These are phyloP conservation scores for Holacanthus passer DNA, from an alignment of 2,113 vertebrate genomes.

Conservation along the genomic window DNA sequence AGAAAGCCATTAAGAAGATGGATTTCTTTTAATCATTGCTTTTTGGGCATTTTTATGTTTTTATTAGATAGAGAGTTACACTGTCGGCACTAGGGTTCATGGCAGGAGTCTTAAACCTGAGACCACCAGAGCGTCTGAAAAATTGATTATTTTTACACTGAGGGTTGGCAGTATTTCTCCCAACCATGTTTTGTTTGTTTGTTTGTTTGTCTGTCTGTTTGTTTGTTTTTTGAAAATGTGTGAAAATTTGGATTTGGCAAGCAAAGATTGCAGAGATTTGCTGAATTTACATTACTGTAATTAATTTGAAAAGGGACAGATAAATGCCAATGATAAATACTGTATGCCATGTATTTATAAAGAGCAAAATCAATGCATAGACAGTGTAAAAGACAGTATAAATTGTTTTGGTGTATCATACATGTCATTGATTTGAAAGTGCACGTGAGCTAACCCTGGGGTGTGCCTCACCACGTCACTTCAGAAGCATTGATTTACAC, in stretches of 20 bases:
- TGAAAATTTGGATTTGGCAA: no score
- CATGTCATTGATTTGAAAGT: slow-evolving; percentile 25
- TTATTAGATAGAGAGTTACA: background rate
- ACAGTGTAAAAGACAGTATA: background rate
- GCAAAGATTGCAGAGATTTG: no score
- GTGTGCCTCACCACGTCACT: background rate
- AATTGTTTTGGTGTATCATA: background rate
- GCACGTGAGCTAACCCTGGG: background rate
- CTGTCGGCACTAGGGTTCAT: background rate
- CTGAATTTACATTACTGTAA: no score
- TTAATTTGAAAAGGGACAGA: no score
- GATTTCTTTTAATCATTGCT: background rate
- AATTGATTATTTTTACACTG: background rate
- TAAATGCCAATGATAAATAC: no score
- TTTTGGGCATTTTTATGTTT: background rate
- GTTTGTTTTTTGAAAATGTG: no score
- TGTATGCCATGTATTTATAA: no score
- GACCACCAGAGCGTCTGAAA: no score
- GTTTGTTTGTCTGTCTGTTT: no score
- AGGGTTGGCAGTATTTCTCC: background rate
- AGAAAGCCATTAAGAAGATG: background rate
- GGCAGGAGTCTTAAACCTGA: background rate
- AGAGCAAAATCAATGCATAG: no score
- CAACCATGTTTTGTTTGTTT: no score
- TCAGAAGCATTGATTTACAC: slow-evolving; percentile 40